Evolutionary conservation across 2,113 vertebrate species (phyloP), one percentile per base, ranked within the genome.

Genomic region (Rhea americana): DNA sequence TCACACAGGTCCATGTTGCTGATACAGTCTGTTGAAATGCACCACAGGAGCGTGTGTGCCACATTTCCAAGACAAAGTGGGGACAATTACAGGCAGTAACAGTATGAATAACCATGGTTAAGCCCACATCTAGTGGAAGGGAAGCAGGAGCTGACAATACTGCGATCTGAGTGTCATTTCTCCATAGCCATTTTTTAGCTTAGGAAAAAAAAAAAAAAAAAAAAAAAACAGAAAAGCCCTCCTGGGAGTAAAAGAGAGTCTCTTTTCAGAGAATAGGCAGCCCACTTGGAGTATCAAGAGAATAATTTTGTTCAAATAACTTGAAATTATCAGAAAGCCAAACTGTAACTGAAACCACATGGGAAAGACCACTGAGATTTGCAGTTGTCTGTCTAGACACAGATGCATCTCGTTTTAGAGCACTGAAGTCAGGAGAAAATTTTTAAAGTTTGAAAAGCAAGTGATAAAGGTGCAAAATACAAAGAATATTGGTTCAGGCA

Each of bases 1-100:
- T 55, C 48, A 47, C 37, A 4, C 4, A 0, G 1, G 11, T 48
- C 45, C 20, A 66, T 16, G n/a, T 15, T 1, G 1, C 8, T 55
- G 11, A 48, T 62, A 43, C 45, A 5, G 6, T 73, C 58, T 87
- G 45, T 35, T 76, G 41, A 72, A 76, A 85, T 9, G 63, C 9
- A 5, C 5, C 0, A 0, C 2, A 3, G 1, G 35, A 67, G 25
- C 26, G 13, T 3, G 16, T 58, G 35, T 72, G 72, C 35, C 39
- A 43, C 14, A 41, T n/a, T 74, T 80, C 50, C 41, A 76, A 50
- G 25, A 8, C n/a, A 50, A 71, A 80, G 11, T 3, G 28, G 21
- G 28, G 28, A 89, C 39, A 61, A 35, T 71, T 15, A 32, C 35
- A 50, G 67, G 18, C 68, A 43, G 30, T 62, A 82, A 41, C 14